Evolutionary conservation across 2,113 vertebrate genomes (phyloP), one percentile per base, ranked within the genome.

Genomic region (Tachycineta bicolor): DNA sequence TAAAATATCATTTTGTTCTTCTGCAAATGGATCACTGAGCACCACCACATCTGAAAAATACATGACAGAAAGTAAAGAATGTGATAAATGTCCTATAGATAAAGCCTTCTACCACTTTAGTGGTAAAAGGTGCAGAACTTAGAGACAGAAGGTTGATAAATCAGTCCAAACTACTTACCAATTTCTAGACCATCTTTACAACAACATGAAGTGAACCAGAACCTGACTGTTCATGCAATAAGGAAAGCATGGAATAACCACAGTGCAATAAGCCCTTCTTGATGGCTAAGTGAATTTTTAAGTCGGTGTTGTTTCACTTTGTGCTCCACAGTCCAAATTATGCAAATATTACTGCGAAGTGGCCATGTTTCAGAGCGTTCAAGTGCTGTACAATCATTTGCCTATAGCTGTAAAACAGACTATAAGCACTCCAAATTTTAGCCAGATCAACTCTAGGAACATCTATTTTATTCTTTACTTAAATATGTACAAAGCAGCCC

Each of bases 61-160:
- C 0, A 2, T 34, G 18, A 63, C 46, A 55, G 22, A 23, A 90
- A 55, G 34, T 31, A 92, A 55, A 46, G 23, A 68, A 49, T 14
- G 33, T 23, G 60, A 58, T 28, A 56, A 26, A 81, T 59, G 5
- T 47, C 4, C 33, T 19, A 37, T 0, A 63, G 55, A 47, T 24
- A 59, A 95, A 86, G 71, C 13, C 37, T 64, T 60, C 50, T 25
- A 76, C 12, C 67, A 71, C 34, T 60, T 67, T n/a, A 70, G 26
- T 78, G 33, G 14, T 46, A 49, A 23, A 25, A 73, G 8, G n/a
- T 59, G 21, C 12, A 67, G 62, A 75, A 75, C 22, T 53, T 22
- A 29, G 18, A 56, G 43, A 58, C 0, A 0, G 17, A n/a, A 83
- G 62, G 13, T 3, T 47, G 18, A 50, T 0, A 63, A 19, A 79